Percentiles rank a stretch among this genome's conserved stretches.
These are phyloP conservation scores for Drosophila sucinea DNA, from an alignment of 1,140 invertebrate genomes.

Conservation along the genomic window DNA sequence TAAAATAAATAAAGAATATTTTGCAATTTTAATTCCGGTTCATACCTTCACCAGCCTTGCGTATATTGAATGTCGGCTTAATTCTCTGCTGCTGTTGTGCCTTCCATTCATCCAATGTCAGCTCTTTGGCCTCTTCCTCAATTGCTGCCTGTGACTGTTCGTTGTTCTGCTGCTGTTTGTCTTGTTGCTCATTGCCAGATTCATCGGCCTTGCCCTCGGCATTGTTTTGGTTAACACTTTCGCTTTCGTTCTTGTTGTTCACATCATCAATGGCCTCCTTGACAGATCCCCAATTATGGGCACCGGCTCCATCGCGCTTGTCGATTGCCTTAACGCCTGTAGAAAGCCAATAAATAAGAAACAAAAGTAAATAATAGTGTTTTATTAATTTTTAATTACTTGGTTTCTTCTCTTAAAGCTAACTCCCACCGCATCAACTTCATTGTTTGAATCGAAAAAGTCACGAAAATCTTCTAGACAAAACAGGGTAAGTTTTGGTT, in stretches of 20 bases:
- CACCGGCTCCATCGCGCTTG: conserved; percentile 96
- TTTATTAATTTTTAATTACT: not conserved
- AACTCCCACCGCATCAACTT: not conserved
- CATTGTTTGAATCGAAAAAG: no score
- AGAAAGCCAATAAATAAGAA: not conserved
- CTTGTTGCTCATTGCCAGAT: conserved; percentile 83
- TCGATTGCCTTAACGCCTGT: conserved; percentile 95
- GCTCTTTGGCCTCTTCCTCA: conserved; percentile 91
- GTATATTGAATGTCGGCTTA: conserved; percentile 93
- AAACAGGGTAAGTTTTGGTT: no score
- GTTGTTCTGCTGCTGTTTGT: conserved; percentile 63
- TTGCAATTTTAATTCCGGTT: not conserved
- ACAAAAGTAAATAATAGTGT: not conserved
- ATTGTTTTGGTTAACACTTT: conserved; percentile 75
- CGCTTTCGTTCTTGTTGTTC: conserved; percentile 85
- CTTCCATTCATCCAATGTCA: conserved; percentile 96
- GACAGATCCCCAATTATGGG: conserved; percentile 97
- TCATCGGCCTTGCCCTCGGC: conserved; percentile 72
- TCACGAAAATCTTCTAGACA: no score
- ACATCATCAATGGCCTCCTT: conserved; percentile 93
- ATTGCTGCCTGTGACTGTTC: conserved; percentile 83
- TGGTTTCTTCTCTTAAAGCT: not conserved
- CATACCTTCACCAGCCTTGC: conserved; percentile 93
- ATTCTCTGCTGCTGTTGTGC: conserved; percentile 89
- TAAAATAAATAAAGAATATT: no score